Percentiles rank a stretch among this genome's conserved stretches.
phyloP scores from a whole-genome alignment of 35 echinoderm and acorn worm species.

The Diadema setosum region DNA sequence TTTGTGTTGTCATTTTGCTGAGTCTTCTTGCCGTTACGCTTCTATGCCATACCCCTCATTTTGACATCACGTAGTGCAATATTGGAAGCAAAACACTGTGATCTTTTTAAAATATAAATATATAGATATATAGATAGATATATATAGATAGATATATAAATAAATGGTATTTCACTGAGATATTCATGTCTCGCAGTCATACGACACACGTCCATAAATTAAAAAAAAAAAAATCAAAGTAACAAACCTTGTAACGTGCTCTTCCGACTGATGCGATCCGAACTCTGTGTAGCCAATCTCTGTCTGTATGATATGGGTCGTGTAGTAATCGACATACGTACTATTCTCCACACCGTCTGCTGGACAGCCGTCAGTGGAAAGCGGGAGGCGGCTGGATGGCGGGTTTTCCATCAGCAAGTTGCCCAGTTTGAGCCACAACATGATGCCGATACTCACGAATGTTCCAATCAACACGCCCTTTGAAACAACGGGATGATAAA shows the following conservation, averaged over 20 bases:
- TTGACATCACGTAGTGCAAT: background rate
- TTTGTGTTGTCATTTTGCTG: background rate
- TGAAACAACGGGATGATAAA: background rate
- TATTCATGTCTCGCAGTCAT: background rate
- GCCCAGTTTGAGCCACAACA: background rate
- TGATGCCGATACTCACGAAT: background rate
- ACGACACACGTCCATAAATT: no score
- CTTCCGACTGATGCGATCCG: no score
- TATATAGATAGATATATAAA: background rate
- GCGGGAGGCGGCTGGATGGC: background rate
- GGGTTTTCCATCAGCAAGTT: background rate
- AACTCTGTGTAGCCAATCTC: no score
- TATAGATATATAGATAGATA: background rate
- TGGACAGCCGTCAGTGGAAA: background rate
- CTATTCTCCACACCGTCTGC: background rate
- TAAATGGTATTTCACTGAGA: background rate
- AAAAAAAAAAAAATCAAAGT: no score
- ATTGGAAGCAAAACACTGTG: background rate
- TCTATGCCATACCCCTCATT: background rate
- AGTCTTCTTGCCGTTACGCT: no score
- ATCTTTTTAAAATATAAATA: background rate
- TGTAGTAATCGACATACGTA: background rate
- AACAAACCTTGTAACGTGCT: no score
- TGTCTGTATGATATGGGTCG: no score
- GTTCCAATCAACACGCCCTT: background rate